Base-by-base conservation (phyloP, 2,888 invertebrate genomes). In the Vesta saturnalis region DNA sequence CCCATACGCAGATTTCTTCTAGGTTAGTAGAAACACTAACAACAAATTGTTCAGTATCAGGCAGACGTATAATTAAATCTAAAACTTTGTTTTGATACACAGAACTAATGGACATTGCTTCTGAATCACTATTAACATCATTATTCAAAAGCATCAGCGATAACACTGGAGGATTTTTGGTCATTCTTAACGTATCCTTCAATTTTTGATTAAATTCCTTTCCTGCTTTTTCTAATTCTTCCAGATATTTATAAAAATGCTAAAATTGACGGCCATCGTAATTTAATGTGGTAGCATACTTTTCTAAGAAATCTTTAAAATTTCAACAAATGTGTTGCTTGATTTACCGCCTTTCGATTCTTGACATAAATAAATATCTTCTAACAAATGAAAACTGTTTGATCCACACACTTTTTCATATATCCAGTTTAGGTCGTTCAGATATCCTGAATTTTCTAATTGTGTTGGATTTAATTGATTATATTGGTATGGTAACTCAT, bases 231-330 rank as follows among this genome's bases (percentile, higher is more conserved):
- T 76, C 71, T 72, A 82, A 82, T 18, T 81, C 81, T 71, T 84
- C 83, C 66, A 88, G 75, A 78, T 85, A 88, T 74, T 82, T 84
- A 78, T 85, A 88, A 71, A 92, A 84, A 71, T 94, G 89, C 1
- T 91, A 93, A 77, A 95, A 90, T 83, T 96, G 95, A 77, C 91
- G 87, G 30, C 94, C 93, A 81, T 95, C 95, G 76, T 93, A 92
- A 77, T 90, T 91, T 61, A 96, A 84, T 14, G 93, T 91, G 77
- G 88, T 88, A 3, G 92, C 89, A 76, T 92, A 90, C 0, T 88
- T 86, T 82, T 91, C 91, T 67, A 95, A 86, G 69, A 93, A 89
- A 72, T 91, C 89, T 77, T 89, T 1, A 94, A 81, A 57, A 90
- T 83, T 59, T 86, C 85, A 43, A 91, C 88, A 85, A 78, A 83